Conservation (phyloP, 64 coral and sea anemone genomes). For the Actinia tenebrosa region DNA sequence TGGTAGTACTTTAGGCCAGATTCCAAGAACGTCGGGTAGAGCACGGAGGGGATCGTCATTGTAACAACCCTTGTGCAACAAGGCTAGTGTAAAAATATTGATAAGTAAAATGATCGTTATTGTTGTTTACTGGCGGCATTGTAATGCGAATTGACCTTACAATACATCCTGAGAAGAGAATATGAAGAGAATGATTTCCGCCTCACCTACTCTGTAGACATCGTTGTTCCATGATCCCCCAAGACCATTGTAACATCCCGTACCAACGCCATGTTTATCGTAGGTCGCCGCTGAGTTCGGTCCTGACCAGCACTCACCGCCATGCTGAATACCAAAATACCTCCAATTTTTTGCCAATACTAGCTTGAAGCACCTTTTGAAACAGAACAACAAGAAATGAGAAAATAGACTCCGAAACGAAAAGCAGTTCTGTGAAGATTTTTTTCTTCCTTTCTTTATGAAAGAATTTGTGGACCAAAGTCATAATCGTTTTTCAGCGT, state of each 20-base stretch:
- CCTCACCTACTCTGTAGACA: conserved; percentile 11
- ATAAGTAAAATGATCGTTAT: too few relatives aligned
- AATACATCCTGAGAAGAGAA: too few relatives aligned
- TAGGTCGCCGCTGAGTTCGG: conserved; percentile 19
- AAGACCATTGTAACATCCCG: conserved; percentile 11
- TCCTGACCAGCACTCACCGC: conserved; percentile 57
- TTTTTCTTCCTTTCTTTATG: too few relatives aligned
- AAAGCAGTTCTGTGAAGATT: too few relatives aligned
- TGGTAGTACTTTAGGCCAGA: conserved; percentile 16
- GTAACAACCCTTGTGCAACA: not conserved
- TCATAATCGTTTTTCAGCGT: too few relatives aligned
- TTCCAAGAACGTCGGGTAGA: conserved; percentile 15
- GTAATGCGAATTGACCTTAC: too few relatives aligned
- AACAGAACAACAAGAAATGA: not conserved
- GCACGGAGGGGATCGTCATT: conserved; percentile 12
- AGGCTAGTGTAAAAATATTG: not conserved
- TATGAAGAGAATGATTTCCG: too few relatives aligned
- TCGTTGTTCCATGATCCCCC: not conserved
- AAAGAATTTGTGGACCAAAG: too few relatives aligned
- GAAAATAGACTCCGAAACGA: too few relatives aligned
- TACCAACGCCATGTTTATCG: conserved; percentile 19
- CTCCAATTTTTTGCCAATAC: conserved; percentile 4
- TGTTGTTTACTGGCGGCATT: too few relatives aligned
- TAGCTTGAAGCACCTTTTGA: not conserved
- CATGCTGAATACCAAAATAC: conserved; percentile 38